phyloP scores from a whole-genome alignment of 2,888 invertebrate species.

The Lasioglossum vierecki region DNA sequence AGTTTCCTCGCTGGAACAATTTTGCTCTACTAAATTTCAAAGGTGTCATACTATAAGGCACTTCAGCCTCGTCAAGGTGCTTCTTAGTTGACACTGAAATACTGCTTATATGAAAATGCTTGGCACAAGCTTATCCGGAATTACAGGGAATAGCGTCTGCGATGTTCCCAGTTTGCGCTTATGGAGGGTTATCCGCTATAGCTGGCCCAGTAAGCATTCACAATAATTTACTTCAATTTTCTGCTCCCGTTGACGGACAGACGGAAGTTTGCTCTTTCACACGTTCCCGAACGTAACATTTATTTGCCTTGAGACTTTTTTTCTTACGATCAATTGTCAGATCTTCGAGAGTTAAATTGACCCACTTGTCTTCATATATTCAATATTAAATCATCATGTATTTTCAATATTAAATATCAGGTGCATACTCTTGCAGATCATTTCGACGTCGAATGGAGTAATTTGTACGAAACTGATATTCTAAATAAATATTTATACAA shows the following conservation, averaged over 20 bases:
- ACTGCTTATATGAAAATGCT: conserved; percentile 26
- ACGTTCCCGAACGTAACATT: not conserved
- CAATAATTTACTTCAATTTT: conserved; percentile 29
- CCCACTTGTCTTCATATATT: not conserved
- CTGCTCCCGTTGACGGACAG: not conserved
- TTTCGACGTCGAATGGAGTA: not conserved
- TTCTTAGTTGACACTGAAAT: conserved; percentile 27
- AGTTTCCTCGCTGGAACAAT: not conserved
- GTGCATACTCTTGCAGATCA: not conserved
- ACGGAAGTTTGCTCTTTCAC: conserved; percentile 8
- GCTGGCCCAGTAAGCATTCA: conserved; percentile 31
- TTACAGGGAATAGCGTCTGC: conserved; percentile 37
- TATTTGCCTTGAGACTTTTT: not conserved
- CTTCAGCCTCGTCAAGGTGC: not conserved
- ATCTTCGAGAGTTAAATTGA: not conserved
- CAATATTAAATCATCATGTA: not conserved
- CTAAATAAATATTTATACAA: not conserved
- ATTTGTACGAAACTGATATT: not conserved
- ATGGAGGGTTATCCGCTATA: conserved; percentile 9
- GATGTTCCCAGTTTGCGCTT: conserved; percentile 31
- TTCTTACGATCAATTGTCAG: not conserved
- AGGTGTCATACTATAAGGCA: not conserved
- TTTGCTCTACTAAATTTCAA: not conserved
- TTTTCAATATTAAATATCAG: not conserved
- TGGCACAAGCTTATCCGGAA: conserved; percentile 44